These are phyloP conservation scores for Pygocentrus nattereri DNA, from an alignment of 2,797 vertebrate genomes.

Conservation along the genomic window DNA sequence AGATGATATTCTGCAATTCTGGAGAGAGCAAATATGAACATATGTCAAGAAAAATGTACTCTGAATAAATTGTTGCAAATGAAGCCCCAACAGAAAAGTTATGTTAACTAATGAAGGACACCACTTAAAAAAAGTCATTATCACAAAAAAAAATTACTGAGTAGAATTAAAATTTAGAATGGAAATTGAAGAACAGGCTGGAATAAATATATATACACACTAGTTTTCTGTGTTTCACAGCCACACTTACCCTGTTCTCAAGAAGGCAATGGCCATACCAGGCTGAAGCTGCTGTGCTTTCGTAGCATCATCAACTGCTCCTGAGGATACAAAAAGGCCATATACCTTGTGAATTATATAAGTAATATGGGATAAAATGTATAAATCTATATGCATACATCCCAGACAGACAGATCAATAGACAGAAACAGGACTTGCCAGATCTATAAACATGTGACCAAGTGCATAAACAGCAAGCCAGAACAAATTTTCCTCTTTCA, in stretches of 20 bases:
- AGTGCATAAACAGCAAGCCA: too few species aligned
- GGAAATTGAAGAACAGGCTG: too few species aligned
- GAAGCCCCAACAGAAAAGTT: neutral
- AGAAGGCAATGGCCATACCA: slow-evolving; percentile 72
- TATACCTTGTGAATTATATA: neutral
- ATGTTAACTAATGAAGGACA: neutral
- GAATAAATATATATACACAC: too few species aligned
- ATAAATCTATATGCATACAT: neutral
- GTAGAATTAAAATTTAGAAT: too few species aligned
- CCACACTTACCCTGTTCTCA: slow-evolving; percentile 78
- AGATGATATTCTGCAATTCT: slow-evolving; percentile 96
- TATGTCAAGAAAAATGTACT: neutral
- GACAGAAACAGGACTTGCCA: too few species aligned
- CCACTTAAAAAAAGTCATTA: too few species aligned
- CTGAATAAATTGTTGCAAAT: neutral
- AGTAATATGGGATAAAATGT: neutral
- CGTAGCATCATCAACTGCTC: slow-evolving; percentile 78
- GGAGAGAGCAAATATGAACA: slow-evolving; percentile 40
- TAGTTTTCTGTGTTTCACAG: neutral
- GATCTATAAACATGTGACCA: too few species aligned
- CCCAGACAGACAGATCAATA: neutral
- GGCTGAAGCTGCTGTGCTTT: slow-evolving; percentile 79
- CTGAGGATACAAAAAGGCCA: slow-evolving; percentile 54
- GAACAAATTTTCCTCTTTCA: too few species aligned
- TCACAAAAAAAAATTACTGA: too few species aligned